Conservation (phyloP, 2,888 invertebrate species). For the Diarsia rubi region DNA sequence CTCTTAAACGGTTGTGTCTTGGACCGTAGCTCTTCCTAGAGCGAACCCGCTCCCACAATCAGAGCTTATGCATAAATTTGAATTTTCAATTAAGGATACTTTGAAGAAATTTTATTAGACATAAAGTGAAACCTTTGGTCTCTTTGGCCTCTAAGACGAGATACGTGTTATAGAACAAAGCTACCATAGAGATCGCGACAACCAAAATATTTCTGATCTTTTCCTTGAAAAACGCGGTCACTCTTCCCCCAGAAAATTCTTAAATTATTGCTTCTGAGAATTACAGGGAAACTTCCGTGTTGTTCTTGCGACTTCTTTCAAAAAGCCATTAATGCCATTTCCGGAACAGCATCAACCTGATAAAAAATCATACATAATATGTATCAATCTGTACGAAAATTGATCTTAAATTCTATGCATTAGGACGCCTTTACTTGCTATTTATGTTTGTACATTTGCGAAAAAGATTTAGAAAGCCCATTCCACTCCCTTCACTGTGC, state of each 20-base stretch:
- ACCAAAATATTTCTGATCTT: slow-evolving; percentile 2
- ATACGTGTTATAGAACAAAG: slow-evolving; percentile 82
- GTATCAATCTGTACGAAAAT: neutral
- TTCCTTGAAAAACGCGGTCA: neutral
- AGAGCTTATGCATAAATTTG: slow-evolving; percentile 91
- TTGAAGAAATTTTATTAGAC: slow-evolving; percentile 90
- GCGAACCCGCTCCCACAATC: slow-evolving; percentile 84
- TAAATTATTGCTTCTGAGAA: slow-evolving; percentile 11
- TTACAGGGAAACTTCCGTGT: neutral
- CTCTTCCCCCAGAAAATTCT: slow-evolving; percentile 4
- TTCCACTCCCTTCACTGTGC: slow-evolving; percentile 73
- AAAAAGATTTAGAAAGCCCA: slow-evolving; percentile 34
- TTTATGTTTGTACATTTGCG: slow-evolving; percentile 8
- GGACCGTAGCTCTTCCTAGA: slow-evolving; percentile 75
- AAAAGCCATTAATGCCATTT: slow-evolving; percentile 54
- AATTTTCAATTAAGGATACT: slow-evolving; percentile 91
- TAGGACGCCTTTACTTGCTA: neutral
- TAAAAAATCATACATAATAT: slow-evolving; percentile 27
- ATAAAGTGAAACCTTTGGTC: slow-evolving; percentile 90
- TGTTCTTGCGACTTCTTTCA: slow-evolving; percentile 2
- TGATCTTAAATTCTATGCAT: slow-evolving; percentile 19
- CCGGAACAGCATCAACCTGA: slow-evolving; percentile 41
- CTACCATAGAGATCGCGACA: slow-evolving; percentile 65
- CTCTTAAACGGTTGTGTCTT: slow-evolving; percentile 80
- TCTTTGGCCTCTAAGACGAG: slow-evolving; percentile 86